These are phyloP conservation scores for Drosophila melanogaster DNA, from an alignment of 1,140 invertebrate species.

Conservation along the genomic window DNA sequence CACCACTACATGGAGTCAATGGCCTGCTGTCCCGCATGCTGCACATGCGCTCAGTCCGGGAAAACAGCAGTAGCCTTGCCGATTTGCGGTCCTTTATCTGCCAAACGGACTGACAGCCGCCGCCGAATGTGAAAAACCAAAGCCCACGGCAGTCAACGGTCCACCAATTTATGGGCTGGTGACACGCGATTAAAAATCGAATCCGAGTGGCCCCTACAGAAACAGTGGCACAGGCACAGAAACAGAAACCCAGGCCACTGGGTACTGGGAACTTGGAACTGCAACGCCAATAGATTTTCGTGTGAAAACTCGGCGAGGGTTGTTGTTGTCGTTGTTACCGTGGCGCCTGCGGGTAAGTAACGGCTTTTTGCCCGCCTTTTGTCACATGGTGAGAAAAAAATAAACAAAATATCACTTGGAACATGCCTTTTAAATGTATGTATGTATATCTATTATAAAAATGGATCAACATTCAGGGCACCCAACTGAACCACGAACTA, in stretches of 20 bases:
- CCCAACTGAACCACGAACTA: too few species aligned
- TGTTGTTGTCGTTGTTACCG: slow-evolving; percentile 15
- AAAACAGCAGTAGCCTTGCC: slow-evolving; percentile 41
- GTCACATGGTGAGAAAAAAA: slow-evolving; percentile 9
- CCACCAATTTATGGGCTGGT: slow-evolving; percentile 66
- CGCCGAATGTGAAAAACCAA: slow-evolving; percentile 22
- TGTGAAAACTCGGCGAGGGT: slow-evolving; percentile 61
- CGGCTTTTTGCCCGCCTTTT: slow-evolving; percentile 27
- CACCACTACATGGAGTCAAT: slow-evolving; percentile 55
- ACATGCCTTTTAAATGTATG: neutral
- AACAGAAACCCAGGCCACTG: neutral
- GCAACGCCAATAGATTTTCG: slow-evolving; percentile 29
- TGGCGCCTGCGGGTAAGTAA: slow-evolving; percentile 67
- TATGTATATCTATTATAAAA: neutral
- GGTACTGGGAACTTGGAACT: slow-evolving; percentile 14
- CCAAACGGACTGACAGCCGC: slow-evolving; percentile 21
- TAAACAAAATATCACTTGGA: neutral
- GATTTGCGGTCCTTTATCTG: slow-evolving; percentile 64
- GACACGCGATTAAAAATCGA: slow-evolving; percentile 77
- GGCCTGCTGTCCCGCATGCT: slow-evolving; percentile 64
- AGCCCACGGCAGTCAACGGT: slow-evolving; percentile 37
- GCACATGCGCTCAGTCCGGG: neutral
- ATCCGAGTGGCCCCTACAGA: slow-evolving; percentile 19
- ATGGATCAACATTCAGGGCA: neutral
- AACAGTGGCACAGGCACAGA: too few species aligned